Evolutionary conservation across 2,797 vertebrate genomes (phyloP).

Genomic region (Urosaurus nigricauda): DNA sequence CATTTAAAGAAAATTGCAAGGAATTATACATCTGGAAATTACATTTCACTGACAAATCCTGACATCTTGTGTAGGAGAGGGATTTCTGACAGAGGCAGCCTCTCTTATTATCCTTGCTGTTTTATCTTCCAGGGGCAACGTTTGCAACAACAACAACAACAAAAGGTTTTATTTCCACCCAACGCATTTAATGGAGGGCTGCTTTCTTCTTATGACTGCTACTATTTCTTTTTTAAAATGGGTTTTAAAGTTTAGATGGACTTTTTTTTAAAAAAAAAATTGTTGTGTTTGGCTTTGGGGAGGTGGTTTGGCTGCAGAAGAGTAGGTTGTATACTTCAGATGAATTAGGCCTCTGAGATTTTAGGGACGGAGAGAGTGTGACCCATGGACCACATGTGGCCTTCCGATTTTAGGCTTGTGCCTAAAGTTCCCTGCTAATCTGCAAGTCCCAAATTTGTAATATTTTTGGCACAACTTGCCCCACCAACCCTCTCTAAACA

Average conservation of each 20-base stretch:
- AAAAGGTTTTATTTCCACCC: not conserved
- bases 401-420: too few species aligned
- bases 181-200: not conserved
- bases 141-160: too few species aligned
- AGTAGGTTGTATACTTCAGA: not conserved
- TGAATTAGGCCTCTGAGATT: not conserved
- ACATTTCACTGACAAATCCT: not conserved
- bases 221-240: not conserved
- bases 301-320: not conserved
- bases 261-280: not conserved
- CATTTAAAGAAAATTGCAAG: not conserved
- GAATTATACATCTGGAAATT: not conserved
- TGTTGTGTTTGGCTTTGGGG: not conserved
- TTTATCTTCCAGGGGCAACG: not conserved
- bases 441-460: too few species aligned
- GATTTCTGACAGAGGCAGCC: not conserved
- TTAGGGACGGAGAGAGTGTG: too few species aligned
- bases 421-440: too few species aligned
- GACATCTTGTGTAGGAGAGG: not conserved
- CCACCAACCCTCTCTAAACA: too few species aligned
- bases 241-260: not conserved
- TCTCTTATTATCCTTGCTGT: not conserved
- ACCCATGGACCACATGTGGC: too few species aligned
- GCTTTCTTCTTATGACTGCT: not conserved
- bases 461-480: too few species aligned